phyloP scores from a whole-genome alignment of 2,797 vertebrate genomes.

The Channallabes apus region DNA sequence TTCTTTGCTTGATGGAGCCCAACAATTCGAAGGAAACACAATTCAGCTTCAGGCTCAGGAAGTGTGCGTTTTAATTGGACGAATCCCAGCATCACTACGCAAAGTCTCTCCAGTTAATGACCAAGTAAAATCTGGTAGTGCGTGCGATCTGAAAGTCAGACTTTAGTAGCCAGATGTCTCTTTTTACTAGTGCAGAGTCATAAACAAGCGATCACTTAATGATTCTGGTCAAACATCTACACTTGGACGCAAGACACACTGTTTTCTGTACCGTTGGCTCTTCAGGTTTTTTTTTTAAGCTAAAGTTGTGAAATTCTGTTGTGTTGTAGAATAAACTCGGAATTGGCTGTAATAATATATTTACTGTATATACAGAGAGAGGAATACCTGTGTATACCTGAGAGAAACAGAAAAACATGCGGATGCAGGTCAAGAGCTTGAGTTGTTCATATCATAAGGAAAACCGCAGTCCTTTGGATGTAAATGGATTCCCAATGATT shows the following conservation, averaged over 20 bases:
- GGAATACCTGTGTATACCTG: no score
- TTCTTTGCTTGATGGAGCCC: no score
- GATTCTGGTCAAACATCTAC: neutral
- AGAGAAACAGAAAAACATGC: no score
- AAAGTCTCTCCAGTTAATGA: neutral
- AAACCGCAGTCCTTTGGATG: neutral
- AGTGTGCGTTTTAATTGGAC: neutral
- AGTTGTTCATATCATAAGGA: neutral
- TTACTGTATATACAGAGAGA: no score
- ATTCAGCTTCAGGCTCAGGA: neutral
- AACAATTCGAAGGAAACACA: no score
- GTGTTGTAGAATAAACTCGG: no score
- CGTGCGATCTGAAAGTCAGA: neutral
- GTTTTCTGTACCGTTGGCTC: neutral
- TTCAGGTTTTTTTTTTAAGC: neutral
- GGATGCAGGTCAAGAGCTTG: neutral
- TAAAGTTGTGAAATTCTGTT: neutral
- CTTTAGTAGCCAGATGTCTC: neutral
- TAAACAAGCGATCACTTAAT: constrained; percentile 4
- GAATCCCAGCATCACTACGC: no score
- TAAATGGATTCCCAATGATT: neutral
- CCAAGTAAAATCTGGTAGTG: neutral
- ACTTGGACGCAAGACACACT: neutral
- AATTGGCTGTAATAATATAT: no score
- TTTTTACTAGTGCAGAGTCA: neutral